phyloP scores from a whole-genome alignment of 2,797 vertebrate genomes.

The Phalanger gymnotis region DNA sequence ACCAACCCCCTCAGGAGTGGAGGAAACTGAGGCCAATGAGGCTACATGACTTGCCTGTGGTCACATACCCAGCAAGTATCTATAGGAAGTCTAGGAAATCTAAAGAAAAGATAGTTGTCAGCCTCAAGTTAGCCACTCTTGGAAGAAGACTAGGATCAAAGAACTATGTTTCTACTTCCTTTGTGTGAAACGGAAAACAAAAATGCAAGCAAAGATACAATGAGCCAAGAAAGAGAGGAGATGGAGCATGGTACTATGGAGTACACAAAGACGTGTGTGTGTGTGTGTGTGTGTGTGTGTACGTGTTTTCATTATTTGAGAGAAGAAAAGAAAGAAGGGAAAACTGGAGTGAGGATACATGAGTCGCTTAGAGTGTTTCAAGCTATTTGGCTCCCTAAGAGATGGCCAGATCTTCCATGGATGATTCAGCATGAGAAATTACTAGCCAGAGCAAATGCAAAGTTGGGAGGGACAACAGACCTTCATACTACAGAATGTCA shows the following conservation, averaged over 20 bases:
- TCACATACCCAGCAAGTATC: not conserved
- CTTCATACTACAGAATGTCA: not conserved
- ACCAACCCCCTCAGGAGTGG: no score
- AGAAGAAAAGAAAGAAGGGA: slow-evolving; percentile 37
- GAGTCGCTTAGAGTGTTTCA: slow-evolving; percentile 68
- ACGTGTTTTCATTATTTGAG: not conserved
- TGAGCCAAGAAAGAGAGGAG: not conserved
- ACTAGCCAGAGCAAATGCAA: not conserved
- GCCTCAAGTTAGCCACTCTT: slow-evolving; percentile 3
- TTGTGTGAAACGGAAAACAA: slow-evolving; percentile 13
- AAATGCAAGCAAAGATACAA: slow-evolving; percentile 29
- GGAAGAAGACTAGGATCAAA: slow-evolving; percentile 22
- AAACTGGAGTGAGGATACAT: slow-evolving; percentile 36
- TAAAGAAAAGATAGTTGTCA: not conserved
- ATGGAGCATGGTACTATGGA: not conserved
- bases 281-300: no score
- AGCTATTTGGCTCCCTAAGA: slow-evolving; percentile 57
- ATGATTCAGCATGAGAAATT: slow-evolving; percentile 64
- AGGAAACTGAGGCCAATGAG: no score
- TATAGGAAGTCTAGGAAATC: not conserved
- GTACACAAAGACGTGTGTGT: not conserved
- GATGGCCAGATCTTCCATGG: not conserved
- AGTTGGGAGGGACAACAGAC: not conserved
- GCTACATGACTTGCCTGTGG: no score
- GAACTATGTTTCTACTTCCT: slow-evolving; percentile 20